Evolutionary conservation across 1,140 invertebrate genomes (phyloP), one percentile per base, ranked within the genome.

Genomic region (Meloidogyne exigua): DNA sequence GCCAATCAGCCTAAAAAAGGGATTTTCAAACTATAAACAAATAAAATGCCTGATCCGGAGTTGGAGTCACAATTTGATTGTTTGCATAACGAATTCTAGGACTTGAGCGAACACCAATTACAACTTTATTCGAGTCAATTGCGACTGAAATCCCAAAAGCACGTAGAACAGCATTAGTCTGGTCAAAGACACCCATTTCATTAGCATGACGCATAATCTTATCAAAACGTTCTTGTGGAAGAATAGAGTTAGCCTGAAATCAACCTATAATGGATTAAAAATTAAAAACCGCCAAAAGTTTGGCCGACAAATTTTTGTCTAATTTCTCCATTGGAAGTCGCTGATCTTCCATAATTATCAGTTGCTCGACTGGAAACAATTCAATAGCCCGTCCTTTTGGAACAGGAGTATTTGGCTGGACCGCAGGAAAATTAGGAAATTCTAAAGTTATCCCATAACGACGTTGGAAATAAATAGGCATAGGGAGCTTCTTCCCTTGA

Each of bases 331-430:
- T 32, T 18, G 77, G 77, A n/a, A 79, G 72, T 32, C 77, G 77
- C 49, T 79, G 77, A 72, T 79, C 77, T 28, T 79, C 76, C 77
- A 79, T 79, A 21, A 79, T 79, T 26, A 80, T 26, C n/a, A 79
- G 32, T 25, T 79, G 76, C 25, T 79, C 77, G 68, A 79, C 57
- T 1, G 77, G 76, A 49, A 79, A 79, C 32, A 69, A 32, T 36
- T 79, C 77, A 23, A 78, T 23, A 1, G 66, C 69, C 11, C 62
- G 57, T 12, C 77, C 77, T 21, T 44, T 65, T 23, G 65, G 76
- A 79, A 79, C 76, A 23, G 78, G 78, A 44, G 68, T 79, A 63
- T 79, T 80, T 18, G 77, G 69, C 23, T 74, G 36, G 4, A 79
- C 77, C 25, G 77, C 77, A 36, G 78, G 77, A 69, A 79, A 72